A percentile compares a stretch with the other conserved stretches of the same genome.
These are phyloP conservation scores for Proteles cristata DNA, from an alignment of 2,113 vertebrate genomes.

Conservation along the genomic window DNA sequence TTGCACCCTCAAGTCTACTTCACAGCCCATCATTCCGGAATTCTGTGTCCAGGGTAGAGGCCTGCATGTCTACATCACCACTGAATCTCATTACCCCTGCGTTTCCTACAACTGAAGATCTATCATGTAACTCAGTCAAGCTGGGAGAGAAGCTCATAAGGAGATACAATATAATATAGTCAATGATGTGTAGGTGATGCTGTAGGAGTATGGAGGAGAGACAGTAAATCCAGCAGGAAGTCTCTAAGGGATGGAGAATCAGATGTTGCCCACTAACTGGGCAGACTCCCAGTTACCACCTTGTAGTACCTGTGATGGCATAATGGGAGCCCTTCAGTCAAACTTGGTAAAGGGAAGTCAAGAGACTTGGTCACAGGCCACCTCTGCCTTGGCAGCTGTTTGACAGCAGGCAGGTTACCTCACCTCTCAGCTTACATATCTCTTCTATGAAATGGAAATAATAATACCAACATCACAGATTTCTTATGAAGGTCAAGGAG, in stretches of 20 bases:
- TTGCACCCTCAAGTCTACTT: neutral
- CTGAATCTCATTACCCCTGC: neutral
- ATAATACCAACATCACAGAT: neutral
- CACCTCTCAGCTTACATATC: neutral
- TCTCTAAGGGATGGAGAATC: neutral
- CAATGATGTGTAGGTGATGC: neutral
- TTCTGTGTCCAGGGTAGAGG: neutral
- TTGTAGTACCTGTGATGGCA: constrained; percentile 65
- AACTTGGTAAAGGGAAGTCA: neutral
- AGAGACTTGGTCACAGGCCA: neutral
- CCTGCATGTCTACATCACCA: neutral
- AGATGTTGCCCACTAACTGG: constrained; percentile 36
- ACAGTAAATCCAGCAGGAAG: neutral
- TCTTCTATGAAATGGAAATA: constrained; percentile 26
- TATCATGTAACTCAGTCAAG: neutral
- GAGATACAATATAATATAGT: neutral
- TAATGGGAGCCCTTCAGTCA: constrained; percentile 42
- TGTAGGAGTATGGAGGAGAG: neutral
- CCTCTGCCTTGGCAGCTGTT: neutral
- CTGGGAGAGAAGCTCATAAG: neutral
- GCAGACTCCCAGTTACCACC: neutral
- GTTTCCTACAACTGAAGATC: constrained; percentile 37
- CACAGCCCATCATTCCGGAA: neutral
- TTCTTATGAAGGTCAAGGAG: constrained; percentile 24
- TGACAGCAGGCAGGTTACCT: neutral